phyloP scores from a whole-genome alignment of 2,888 invertebrate genomes.

The Scotopteryx bipunctaria region DNA sequence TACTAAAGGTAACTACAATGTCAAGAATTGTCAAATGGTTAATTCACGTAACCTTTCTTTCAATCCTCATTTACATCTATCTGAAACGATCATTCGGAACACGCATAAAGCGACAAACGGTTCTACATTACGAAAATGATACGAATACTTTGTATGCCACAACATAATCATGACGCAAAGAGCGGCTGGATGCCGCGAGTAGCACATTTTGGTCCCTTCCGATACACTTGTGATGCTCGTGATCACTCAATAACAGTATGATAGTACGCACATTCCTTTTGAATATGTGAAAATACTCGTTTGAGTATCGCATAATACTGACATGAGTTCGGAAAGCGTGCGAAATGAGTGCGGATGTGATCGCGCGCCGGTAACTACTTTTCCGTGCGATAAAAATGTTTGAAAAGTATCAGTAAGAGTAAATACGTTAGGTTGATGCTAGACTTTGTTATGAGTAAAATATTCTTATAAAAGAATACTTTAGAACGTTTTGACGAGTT shows the following conservation, averaged over 20 bases:
- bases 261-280: conserved; percentile 54
- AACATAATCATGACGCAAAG: conserved; percentile 35
- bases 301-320: conserved; percentile 44
- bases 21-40: no score
- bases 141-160: conserved; percentile 44
- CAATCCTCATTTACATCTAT: conserved; percentile 17
- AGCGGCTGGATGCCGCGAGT: conserved; percentile 34
- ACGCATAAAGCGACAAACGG: conserved; percentile 31
- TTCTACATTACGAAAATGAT: conserved; percentile 44
- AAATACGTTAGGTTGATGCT: conserved; percentile 17
- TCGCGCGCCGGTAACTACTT: conserved; percentile 79
- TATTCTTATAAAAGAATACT: background rate
- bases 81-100: conserved; percentile 26
- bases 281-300: conserved; percentile 37
- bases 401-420: conserved; percentile 55
- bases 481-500: background rate
- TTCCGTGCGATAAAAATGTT: conserved; percentile 73
- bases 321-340: conserved; percentile 55
- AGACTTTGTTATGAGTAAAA: background rate
- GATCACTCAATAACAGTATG: conserved; percentile 70
- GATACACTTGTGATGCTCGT: conserved; percentile 55
- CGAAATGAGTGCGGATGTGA: conserved; percentile 70
- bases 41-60: no score
- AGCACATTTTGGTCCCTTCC: conserved; percentile 47
- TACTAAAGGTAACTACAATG: no score